These are phyloP conservation scores for Sicus ferrugineus DNA, from an alignment of 2,888 invertebrate genomes.

Conservation along the genomic window DNA sequence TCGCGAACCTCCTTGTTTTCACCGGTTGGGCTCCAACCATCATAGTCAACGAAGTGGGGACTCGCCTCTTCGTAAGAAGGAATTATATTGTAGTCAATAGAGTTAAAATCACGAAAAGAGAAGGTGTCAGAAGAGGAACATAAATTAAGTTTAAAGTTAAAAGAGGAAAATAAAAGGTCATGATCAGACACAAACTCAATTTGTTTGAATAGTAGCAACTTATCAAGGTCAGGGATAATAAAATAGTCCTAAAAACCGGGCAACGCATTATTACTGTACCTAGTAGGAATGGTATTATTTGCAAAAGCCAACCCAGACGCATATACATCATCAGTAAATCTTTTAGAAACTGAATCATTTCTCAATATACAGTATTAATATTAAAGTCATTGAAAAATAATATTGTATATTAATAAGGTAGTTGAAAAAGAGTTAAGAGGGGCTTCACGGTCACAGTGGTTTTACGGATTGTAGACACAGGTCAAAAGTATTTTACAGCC, in stretches of 20 bases:
- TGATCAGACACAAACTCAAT: background rate
- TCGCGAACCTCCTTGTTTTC: too few relatives aligned
- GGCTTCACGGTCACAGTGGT: background rate
- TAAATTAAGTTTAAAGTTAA: background rate
- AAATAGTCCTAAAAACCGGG: background rate
- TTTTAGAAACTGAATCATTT: background rate
- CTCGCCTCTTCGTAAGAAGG: too few relatives aligned
- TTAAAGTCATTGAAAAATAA: conserved; percentile 1
- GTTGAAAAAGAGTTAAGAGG: background rate
- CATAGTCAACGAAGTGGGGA: too few relatives aligned
- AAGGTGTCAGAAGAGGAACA: background rate
- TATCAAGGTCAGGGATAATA: background rate
- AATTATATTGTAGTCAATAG: too few relatives aligned
- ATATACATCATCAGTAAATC: too few relatives aligned
- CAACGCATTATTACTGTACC: too few relatives aligned
- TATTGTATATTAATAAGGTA: background rate
- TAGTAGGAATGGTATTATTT: background rate
- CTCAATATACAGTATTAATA: background rate
- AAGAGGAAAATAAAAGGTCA: background rate
- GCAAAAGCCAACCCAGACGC: background rate
- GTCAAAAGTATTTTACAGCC: too few relatives aligned
- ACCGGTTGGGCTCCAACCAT: too few relatives aligned
- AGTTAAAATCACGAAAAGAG: background rate
- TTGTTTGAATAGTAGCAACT: background rate
- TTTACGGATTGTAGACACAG: background rate